These are phyloP conservation scores for Sericinus montela DNA, from an alignment of 2,888 invertebrate species.

Conservation along the genomic window DNA sequence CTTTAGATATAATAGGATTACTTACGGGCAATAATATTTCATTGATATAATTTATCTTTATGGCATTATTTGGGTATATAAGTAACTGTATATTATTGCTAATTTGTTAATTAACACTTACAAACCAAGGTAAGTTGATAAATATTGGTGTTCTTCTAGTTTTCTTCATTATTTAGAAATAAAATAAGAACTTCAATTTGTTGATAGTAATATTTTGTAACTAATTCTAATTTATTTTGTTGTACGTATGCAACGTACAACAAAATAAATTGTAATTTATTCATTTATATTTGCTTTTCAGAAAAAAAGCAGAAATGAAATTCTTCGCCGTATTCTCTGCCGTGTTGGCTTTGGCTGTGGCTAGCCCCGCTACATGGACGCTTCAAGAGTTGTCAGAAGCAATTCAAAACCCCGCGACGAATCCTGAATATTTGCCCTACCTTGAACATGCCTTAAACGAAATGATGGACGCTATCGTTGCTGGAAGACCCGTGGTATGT, in stretches of 20 bases:
- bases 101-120: conserved; percentile 1
- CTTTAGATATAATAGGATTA: conserved; percentile 3
- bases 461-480: conserved; percentile 33
- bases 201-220: too few relatives aligned
- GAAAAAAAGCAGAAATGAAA: conserved; percentile 32
- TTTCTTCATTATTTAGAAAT: too few relatives aligned
- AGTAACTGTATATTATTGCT: background rate
- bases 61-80: conserved; percentile 16
- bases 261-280: too few relatives aligned
- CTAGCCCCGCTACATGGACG: conserved; percentile 38
- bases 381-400: conserved; percentile 44
- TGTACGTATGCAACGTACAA: too few relatives aligned
- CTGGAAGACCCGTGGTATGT: conserved; percentile 32
- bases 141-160: too few relatives aligned
- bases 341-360: conserved; percentile 29
- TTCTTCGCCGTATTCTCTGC: conserved; percentile 52
- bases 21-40: conserved; percentile 1
- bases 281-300: background rate
- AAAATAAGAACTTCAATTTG: too few relatives aligned
- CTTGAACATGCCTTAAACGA: conserved; percentile 42
- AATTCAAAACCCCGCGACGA: conserved; percentile 38
- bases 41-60: conserved; percentile 13
- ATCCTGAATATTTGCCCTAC: conserved; percentile 38
- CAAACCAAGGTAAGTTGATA: conserved; percentile 21
- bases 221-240: too few relatives aligned